These are phyloP conservation scores for Capra hircus DNA, from an alignment of 2,113 vertebrate species.

Conservation along the genomic window DNA sequence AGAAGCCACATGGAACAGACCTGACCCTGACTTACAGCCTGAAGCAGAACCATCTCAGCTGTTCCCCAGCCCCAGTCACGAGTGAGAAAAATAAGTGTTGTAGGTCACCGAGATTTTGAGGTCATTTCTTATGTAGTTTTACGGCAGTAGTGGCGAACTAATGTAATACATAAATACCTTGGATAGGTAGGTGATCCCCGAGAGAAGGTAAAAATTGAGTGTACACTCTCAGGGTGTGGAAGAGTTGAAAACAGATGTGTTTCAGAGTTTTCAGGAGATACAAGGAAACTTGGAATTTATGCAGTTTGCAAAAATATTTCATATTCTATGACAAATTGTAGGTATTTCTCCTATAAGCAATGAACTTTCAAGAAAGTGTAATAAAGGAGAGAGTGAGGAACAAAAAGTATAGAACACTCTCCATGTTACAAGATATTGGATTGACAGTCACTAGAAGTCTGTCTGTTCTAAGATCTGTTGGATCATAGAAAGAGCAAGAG, in stretches of 20 bases:
- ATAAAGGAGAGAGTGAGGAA: background rate
- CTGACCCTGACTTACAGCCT: background rate
- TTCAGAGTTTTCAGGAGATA: background rate
- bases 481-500: background rate
- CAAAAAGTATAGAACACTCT: background rate
- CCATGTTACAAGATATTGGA: background rate
- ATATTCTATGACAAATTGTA: background rate
- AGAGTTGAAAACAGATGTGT: background rate
- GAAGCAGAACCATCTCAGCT: background rate
- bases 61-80: rapidly evolving
- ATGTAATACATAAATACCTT: background rate
- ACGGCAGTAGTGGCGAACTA: background rate
- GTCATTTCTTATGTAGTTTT: background rate
- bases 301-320: background rate
- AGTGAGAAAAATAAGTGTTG: background rate
- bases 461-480: background rate
- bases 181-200: background rate
- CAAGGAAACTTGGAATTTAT: background rate
- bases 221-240: background rate
- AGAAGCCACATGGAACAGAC: background rate
- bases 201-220: background rate
- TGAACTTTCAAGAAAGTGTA: background rate
- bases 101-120: background rate
- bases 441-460: background rate
- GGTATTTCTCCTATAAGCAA: background rate